Evolutionary conservation across 2,888 invertebrate genomes (phyloP), one percentile per base, ranked within the genome.

Genomic region (Synanthedon myopaeformis): DNA sequence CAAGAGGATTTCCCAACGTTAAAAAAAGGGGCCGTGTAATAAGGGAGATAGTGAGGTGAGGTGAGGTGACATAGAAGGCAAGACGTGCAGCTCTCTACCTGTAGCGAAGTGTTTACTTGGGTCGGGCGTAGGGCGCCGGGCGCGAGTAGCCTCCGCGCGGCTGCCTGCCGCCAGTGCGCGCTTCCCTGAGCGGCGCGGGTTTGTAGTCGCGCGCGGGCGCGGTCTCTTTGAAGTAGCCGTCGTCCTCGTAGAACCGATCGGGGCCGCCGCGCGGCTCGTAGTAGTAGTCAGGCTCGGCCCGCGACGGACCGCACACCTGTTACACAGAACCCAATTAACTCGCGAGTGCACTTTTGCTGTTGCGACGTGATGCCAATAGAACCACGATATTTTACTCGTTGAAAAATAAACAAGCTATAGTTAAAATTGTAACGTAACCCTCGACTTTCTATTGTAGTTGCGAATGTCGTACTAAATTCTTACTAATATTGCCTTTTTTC

Each of bases 261-360:
- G 73, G 74, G 3, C 66, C 62, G 28, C 81, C 35, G 35, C 35
- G 35, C 35, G 35, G 72, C 49, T 81, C 90, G 71, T 82, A 90
- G 78, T 93, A 94, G 70, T 91, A 92, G 64, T 94, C 94, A 88
- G 58, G 90, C 82, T 67, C 94, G 58, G 93, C 90, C 64, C 92
- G 90, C 68, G 89, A 82, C n/a, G 72, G 77, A n/a, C 67, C 81
- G 53, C 74, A 76, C 52, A 75, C 73, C 72, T 76, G 59, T n/a
- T 45, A 0, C 2, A 6, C 35, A 35, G 0, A 35, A 35, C 35
- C 35, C 35, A 35, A 8, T 28, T 23, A 23, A 3, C 23, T 23
- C n/a, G n/a, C n/a, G n/a, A n/a, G n/a, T n/a, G n/a, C n/a, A n/a
- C n/a, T n/a, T n/a, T n/a, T n/a, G n/a, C n/a, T n/a, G n/a, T n/a